Base-by-base conservation (phyloP, 2,797 vertebrate species). In the Yasuhikotakia modesta region DNA sequence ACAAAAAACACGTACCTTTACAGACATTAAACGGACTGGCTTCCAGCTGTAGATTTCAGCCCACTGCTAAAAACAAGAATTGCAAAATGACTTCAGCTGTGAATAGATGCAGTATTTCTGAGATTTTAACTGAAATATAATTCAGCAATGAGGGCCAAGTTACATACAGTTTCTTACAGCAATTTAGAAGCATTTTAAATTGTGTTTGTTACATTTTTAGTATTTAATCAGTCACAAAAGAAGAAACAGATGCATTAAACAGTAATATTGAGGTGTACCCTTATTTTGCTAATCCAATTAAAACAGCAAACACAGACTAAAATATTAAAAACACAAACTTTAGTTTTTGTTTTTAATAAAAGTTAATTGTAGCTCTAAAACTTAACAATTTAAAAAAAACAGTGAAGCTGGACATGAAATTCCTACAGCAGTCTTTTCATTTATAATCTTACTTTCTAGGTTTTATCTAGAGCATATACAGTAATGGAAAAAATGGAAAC, bases 1-100 rank as follows among this genome's bases (percentile, higher is more conserved):
- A 43, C 39, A 43, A 43, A 43, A 43, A 43, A 39, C 35, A 39
- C 8, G 39, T 17, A 50, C 4, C 14, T 50, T 50, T 50, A 50
- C 2, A 50, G 12, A 16, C 17, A n/a, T 50, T 50, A 50, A 57
- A 4, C 22, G 22, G n/a, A 57, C 19, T 19, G 8, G 52, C 13
- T 64, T 14, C 39, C 43, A 50, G 5, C 45, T n/a, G 55, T 46
- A 72, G 22, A 30, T 45, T 30, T 58, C 27, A 72, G 70, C 22
- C 43, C 21, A 30, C 16, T 61, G 16, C 39, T 39, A 39, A 24
- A 48, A 61, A 61, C 43, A 61, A 21, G 22, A 57, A 72, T 61
- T 61, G 3, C 60, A 16, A 24, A 55, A 17, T 60, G 14, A 46
- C 22, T 58, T 71, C 24, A 21, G 21, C 10, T 58, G 55, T n/a